Conservation (phyloP, 2,113 vertebrate species). For the Apteryx owenii region DNA sequence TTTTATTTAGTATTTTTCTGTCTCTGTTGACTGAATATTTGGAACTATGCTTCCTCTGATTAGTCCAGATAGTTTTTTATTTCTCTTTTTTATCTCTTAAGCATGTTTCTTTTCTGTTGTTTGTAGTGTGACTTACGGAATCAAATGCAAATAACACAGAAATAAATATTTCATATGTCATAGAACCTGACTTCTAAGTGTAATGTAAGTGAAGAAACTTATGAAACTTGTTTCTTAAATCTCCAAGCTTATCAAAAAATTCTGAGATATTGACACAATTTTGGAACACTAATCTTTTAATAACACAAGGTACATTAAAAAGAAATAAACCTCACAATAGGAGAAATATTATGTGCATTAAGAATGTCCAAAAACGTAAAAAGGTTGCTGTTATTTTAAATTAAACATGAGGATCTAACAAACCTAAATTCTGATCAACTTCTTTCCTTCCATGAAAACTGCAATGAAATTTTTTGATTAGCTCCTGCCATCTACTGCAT, state of each 20-base stretch:
- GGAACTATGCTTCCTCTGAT: neutral
- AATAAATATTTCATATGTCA: neutral
- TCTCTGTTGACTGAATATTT: neutral
- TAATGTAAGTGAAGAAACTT: constrained; percentile 1
- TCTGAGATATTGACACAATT: neutral
- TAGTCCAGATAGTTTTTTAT: neutral
- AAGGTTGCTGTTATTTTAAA: constrained; percentile 1
- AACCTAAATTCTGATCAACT: neutral
- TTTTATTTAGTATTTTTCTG: neutral
- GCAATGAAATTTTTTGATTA: constrained; percentile 1
- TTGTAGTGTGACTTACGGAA: neutral
- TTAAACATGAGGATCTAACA: constrained; percentile 21
- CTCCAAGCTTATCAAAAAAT: neutral
- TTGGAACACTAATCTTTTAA: constrained; percentile 48
- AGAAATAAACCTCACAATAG: constrained; percentile 5
- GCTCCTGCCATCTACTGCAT: constrained; percentile 62
- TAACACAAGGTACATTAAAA: constrained; percentile 38
- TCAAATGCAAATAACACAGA: neutral
- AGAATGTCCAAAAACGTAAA: neutral
- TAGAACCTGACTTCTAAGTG: neutral
- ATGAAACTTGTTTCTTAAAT: neutral
- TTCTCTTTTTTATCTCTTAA: neutral
- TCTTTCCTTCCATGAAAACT: neutral
- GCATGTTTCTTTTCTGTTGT: neutral
- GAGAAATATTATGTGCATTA: neutral